Percentiles rank a stretch among this genome's conserved stretches.
Conservation (phyloP, 2,113 vertebrate species). For the Pseudois nayaur region DNA sequence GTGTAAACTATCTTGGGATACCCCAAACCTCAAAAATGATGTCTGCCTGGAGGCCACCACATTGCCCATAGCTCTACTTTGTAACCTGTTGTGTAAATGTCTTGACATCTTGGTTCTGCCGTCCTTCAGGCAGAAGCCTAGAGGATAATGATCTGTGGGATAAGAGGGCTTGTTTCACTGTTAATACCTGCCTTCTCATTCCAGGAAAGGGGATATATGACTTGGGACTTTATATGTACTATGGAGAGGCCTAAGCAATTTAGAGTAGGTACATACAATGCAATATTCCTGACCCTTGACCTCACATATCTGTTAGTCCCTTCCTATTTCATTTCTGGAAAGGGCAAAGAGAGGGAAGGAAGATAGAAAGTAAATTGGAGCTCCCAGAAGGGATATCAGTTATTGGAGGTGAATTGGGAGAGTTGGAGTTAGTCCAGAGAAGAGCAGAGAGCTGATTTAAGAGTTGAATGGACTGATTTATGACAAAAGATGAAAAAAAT, state of each 20-base stretch:
- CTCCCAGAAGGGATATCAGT: slow-evolving; percentile 51
- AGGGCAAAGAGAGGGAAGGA: background rate
- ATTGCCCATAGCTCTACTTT: background rate
- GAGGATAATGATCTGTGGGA: background rate
- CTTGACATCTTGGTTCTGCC: background rate
- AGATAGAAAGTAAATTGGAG: slow-evolving; percentile 33
- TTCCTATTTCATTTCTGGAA: slow-evolving; percentile 35
- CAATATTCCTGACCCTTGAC: background rate
- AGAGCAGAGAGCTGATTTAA: slow-evolving; percentile 64
- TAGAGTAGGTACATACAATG: background rate
- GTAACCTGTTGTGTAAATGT: background rate
- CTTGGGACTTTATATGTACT: background rate
- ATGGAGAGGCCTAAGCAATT: background rate
- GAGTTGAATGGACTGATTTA: slow-evolving; percentile 63
- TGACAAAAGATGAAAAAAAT: slow-evolving; percentile 65
- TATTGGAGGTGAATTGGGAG: slow-evolving; percentile 61
- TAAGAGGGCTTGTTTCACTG: background rate
- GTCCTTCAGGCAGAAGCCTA: background rate
- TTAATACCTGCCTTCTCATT: background rate
- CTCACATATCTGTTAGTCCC: background rate
- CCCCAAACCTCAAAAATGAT: background rate
- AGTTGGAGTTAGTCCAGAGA: slow-evolving; percentile 62
- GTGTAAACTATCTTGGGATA: background rate
- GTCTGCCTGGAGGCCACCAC: background rate
- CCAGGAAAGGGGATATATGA: background rate